These are phyloP conservation scores for Sceliomorpha sp. DNA, from an alignment of 2,888 invertebrate genomes.

Conservation along the genomic window DNA sequence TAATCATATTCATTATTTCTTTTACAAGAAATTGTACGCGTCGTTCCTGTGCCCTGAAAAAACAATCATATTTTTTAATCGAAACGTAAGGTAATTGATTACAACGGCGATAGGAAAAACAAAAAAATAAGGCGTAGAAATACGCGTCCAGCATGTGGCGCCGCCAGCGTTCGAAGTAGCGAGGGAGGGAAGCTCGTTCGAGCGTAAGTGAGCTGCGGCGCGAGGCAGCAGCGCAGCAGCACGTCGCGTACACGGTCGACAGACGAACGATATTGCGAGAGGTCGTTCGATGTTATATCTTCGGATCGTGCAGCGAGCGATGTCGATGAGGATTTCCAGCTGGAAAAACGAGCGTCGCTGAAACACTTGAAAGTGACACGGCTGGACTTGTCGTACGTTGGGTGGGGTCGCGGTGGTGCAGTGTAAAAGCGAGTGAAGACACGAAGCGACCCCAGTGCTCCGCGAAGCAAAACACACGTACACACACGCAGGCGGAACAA, in stretches of 20 bases:
- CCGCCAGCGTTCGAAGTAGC: no score
- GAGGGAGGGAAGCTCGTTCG: slow-evolving; percentile 7
- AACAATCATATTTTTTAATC: no score
- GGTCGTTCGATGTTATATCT: slow-evolving; percentile 32
- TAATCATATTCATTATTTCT: no score
- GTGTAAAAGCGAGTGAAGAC: slow-evolving; percentile 55
- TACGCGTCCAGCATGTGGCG: no score
- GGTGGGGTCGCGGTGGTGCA: slow-evolving; percentile 52
- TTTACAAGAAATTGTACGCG: no score
- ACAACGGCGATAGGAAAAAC: no score
- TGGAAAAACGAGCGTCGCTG: slow-evolving; percentile 41
- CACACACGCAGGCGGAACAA: slow-evolving; percentile 37
- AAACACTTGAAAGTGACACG: slow-evolving; percentile 47
- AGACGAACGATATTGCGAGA: slow-evolving; percentile 20
- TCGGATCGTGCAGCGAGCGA: slow-evolving; percentile 37
- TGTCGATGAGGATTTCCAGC: slow-evolving; percentile 33
- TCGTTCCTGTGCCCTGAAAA: no score
- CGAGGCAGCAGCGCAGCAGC: no score
- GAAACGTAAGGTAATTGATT: no score
- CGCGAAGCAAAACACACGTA: slow-evolving; percentile 42
- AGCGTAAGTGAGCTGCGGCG: slow-evolving; percentile 40
- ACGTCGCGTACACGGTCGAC: slow-evolving; percentile 38
- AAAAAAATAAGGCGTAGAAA: no score
- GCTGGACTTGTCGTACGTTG: slow-evolving; percentile 31
- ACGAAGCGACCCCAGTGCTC: slow-evolving; percentile 71